Percentiles rank a stretch among this genome's conserved stretches.
Evolutionary conservation across 2,888 invertebrate genomes (phyloP).

Genomic region (Caradrina kadenii): DNA sequence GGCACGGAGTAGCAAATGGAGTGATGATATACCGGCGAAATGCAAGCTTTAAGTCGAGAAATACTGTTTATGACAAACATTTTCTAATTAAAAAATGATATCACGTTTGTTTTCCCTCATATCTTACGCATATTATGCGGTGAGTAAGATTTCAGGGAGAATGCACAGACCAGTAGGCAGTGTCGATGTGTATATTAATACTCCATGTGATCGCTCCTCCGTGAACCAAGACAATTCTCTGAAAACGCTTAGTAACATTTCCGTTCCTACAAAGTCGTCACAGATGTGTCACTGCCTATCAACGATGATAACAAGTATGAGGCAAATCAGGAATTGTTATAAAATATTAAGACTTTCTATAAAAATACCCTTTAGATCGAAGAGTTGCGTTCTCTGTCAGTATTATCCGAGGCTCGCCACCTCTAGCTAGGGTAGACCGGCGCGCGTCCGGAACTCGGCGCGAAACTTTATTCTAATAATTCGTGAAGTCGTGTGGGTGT

Average conservation of each 20-base stretch:
- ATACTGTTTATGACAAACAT: not conserved
- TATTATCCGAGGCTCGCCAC: constrained; percentile 59
- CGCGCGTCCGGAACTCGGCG: constrained; percentile 30
- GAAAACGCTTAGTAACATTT: constrained; percentile 8
- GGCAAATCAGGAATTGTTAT: constrained; percentile 16
- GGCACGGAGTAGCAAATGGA: constrained; percentile 21
- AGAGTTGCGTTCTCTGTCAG: constrained; percentile 43
- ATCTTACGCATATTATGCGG: not conserved
- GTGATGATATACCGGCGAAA: constrained; percentile 4
- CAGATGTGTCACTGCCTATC: constrained; percentile 14
- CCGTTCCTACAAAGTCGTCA: constrained; percentile 9
- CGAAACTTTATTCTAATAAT: constrained; percentile 39
- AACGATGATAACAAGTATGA: constrained; percentile 11
- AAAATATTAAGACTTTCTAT: constrained; percentile 20
- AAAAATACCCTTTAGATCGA: constrained; percentile 35
- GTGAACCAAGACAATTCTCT: not conserved
- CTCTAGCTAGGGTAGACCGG: constrained; percentile 51
- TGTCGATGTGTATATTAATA: constrained; percentile 1
- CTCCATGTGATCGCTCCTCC: constrained; percentile 24
- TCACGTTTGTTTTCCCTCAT: constrained; percentile 6
- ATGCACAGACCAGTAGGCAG: not conserved
- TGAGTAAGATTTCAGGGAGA: not conserved
- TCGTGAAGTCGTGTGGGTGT: constrained; percentile 57
- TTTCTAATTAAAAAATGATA: not conserved
- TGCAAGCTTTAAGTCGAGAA: constrained; percentile 1